Conservation (phyloP, 1,140 invertebrate genomes). For the Drosophila ercepeae region DNA sequence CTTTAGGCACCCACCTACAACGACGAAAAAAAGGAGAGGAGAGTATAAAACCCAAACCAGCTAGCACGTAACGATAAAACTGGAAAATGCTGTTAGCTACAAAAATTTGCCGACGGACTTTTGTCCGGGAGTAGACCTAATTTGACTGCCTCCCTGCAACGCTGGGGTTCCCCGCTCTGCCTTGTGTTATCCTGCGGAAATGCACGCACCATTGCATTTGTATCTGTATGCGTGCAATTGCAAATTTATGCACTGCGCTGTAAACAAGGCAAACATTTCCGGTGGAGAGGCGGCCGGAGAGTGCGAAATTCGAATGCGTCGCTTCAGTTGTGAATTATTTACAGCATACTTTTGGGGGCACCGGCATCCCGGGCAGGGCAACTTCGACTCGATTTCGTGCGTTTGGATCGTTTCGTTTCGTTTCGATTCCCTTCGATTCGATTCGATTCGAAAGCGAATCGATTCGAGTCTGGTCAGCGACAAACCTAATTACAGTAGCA, state of each 20-base stretch:
- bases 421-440: conserved; percentile 3
- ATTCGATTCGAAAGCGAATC: conserved; percentile 11
- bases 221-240: conserved; percentile 65
- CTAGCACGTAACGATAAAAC: conserved; percentile 68
- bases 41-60: background rate
- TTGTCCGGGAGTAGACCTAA: conserved; percentile 49
- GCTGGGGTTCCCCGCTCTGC: background rate
- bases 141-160: conserved; percentile 14
- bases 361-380: conserved; percentile 8
- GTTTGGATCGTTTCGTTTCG: conserved; percentile 1
- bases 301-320: conserved; percentile 56
- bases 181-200: conserved; percentile 23
- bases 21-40: background rate
- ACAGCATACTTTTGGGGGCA: conserved; percentile 66
- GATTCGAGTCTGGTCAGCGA: conserved; percentile 49
- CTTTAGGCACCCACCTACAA: background rate
- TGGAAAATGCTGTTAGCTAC: conserved; percentile 82
- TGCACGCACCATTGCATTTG: conserved; percentile 54
- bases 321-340: conserved; percentile 72
- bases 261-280: conserved; percentile 81
- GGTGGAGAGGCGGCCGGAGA: conserved; percentile 6
- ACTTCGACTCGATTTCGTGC: conserved; percentile 35
- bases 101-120: conserved; percentile 73
- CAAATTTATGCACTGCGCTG: conserved; percentile 80
- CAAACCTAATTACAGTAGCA: conserved; percentile 79